These are phyloP conservation scores for Neosilurus hyrtlii DNA, from an alignment of 2,797 vertebrate species.

Conservation along the genomic window DNA sequence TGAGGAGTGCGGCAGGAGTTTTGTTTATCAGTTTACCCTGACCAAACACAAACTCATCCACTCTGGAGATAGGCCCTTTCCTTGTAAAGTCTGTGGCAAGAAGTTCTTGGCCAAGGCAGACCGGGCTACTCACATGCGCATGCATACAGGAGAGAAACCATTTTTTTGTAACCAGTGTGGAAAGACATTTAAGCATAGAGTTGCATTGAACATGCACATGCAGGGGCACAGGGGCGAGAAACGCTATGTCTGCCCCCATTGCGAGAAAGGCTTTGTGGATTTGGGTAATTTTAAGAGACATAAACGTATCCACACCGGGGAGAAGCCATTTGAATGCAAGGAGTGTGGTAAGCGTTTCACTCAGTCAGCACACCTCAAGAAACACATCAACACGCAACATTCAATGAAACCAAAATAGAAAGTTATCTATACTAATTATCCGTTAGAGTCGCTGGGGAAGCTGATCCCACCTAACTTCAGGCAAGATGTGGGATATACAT, in stretches of 20 bases:
- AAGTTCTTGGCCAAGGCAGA: slow-evolving; percentile 70
- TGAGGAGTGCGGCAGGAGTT: slow-evolving; percentile 70
- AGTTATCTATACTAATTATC: neutral
- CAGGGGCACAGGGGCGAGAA: slow-evolving; percentile 74
- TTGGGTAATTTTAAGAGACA: slow-evolving; percentile 75
- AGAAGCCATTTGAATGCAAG: slow-evolving; percentile 74
- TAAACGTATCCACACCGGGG: slow-evolving; percentile 74
- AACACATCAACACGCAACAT: slow-evolving; percentile 63
- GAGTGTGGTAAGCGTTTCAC: slow-evolving; percentile 70
- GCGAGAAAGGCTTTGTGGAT: slow-evolving; percentile 76
- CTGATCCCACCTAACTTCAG: too few species aligned
- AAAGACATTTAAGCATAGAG: slow-evolving; percentile 68
- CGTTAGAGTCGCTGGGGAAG: too few species aligned
- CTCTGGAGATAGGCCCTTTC: slow-evolving; percentile 65
- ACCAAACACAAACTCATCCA: slow-evolving; percentile 75
- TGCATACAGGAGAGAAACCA: slow-evolving; percentile 74
- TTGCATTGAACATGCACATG: slow-evolving; percentile 72
- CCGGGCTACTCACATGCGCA: slow-evolving; percentile 67
- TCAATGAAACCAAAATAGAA: slow-evolving; percentile 28
- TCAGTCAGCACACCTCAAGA: slow-evolving; percentile 73
- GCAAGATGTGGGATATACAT: too few species aligned
- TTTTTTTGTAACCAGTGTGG: slow-evolving; percentile 72
- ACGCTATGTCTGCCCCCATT: slow-evolving; percentile 70
- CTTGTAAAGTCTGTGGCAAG: slow-evolving; percentile 72
- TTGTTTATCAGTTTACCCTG: slow-evolving; percentile 72